A percentile compares a stretch with the other conserved stretches of the same genome.
Conservation (phyloP, 2,888 invertebrate species). For the Elysia crispata region DNA sequence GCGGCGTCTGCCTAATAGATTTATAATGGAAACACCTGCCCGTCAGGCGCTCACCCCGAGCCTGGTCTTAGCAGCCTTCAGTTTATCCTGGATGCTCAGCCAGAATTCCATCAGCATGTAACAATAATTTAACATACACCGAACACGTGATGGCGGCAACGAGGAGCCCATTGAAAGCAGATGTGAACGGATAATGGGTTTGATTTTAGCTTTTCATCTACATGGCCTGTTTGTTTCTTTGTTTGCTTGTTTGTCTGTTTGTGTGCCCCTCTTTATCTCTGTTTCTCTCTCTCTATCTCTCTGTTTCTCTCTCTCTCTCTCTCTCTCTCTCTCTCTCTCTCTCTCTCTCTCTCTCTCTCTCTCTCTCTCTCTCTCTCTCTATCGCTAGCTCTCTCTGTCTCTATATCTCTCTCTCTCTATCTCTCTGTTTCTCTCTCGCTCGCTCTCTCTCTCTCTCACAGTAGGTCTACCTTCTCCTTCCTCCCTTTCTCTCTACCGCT, state of each 20-base stretch:
- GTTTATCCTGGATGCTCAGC: no score
- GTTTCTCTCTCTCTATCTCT: slow-evolving; percentile 21
- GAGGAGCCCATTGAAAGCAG: background rate
- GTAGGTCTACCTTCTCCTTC: no score
- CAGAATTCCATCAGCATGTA: no score
- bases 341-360: slow-evolving; percentile 14
- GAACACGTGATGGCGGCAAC: no score
- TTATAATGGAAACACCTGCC: no score
- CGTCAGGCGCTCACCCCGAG: no score
- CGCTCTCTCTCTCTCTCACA: no score
- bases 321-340: background rate
- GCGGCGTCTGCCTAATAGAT: no score
- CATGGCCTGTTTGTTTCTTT: background rate
- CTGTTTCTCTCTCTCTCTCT: slow-evolving; percentile 4
- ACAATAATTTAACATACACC: no score
- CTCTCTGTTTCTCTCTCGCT: no score
- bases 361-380: slow-evolving; percentile 27
- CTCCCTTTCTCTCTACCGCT: background rate
- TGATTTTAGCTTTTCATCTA: background rate
- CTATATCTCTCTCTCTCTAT: slow-evolving; percentile 21
- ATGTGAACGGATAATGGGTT: background rate
- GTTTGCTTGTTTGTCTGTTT: background rate
- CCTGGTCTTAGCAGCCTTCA: no score
- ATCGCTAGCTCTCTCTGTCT: slow-evolving; percentile 26
- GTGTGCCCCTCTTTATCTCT: background rate